Percentiles rank a stretch among this genome's conserved stretches.
Conservation (phyloP, 2,888 invertebrate species). For the Anorthoa munda region DNA sequence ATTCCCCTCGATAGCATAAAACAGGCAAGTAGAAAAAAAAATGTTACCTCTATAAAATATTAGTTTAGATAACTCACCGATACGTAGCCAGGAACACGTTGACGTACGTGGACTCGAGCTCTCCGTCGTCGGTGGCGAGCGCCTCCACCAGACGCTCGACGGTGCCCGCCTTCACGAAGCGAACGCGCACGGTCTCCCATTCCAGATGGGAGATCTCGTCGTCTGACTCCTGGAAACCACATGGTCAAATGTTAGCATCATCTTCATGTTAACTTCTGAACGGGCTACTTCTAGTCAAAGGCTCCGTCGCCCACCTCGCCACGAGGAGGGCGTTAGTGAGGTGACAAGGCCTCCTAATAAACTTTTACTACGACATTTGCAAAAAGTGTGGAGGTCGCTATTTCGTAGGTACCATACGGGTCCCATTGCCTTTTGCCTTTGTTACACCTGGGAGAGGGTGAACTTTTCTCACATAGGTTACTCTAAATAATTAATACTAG, state of each 20-base stretch:
- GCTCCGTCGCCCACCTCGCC: no score
- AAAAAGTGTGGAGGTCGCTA: background rate
- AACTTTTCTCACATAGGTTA: background rate
- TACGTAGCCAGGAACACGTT: slow-evolving; percentile 99
- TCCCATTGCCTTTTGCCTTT: no score
- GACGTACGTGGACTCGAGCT: slow-evolving; percentile 99
- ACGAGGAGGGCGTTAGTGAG: no score
- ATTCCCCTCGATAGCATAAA: no score
- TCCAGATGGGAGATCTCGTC: slow-evolving; percentile 98
- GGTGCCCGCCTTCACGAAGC: slow-evolving; percentile 98
- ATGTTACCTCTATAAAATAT: no score
- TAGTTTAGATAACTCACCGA: slow-evolving; percentile 88
- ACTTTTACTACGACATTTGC: background rate
- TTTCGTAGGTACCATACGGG: background rate
- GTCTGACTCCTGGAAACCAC: slow-evolving; percentile 94
- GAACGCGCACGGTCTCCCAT: slow-evolving; percentile 99
- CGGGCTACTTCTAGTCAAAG: no score
- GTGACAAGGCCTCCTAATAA: background rate
- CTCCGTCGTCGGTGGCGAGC: slow-evolving; percentile 98
- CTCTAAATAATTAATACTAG: no score
- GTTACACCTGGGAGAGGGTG: no score
- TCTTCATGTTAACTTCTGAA: no score
- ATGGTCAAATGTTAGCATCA: background rate
- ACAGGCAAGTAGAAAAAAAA: no score
- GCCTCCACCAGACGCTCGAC: slow-evolving; percentile 98